phyloP scores from a whole-genome alignment of 2,888 invertebrate genomes.

The Lepetodrilus schrolli region DNA sequence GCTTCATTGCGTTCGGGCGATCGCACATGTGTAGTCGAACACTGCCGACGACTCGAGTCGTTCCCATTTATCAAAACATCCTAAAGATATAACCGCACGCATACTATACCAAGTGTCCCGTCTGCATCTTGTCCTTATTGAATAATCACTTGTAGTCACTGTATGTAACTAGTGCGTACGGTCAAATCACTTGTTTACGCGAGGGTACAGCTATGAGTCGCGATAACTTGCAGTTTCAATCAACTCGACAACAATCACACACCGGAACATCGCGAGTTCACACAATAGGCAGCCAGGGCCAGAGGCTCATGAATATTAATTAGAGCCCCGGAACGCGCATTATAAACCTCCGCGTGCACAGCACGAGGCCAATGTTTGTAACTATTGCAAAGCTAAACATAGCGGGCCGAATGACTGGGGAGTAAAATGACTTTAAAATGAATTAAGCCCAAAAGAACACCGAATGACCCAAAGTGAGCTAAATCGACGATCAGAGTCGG shows the following conservation, averaged over 20 bases:
- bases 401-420: conserved; percentile 6
- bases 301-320: conserved; percentile 36
- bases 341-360: conserved; percentile 21
- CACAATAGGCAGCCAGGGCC: conserved; percentile 43
- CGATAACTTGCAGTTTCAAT: conserved; percentile 19
- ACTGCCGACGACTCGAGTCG: background rate
- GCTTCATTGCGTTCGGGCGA: background rate
- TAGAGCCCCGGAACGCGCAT: conserved; percentile 30
- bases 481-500: conserved; percentile 1
- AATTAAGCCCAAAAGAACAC: conserved; percentile 15
- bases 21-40: background rate
- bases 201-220: conserved; percentile 5
- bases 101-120: conserved; percentile 9
- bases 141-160: background rate
- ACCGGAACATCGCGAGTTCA: conserved; percentile 44
- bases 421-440: conserved; percentile 23
- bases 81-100: background rate
- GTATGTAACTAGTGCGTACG: background rate
- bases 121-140: background rate
- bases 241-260: conserved; percentile 29
- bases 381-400: conserved; percentile 25
- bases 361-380: conserved; percentile 24
- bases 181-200: conserved; percentile 20
- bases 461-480: conserved; percentile 13
- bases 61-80: conserved; percentile 16